Percentiles rank a stretch among this genome's conserved stretches.
Conservation (phyloP, 2,888 invertebrate species). For the Exephanes ischioxanthus region DNA sequence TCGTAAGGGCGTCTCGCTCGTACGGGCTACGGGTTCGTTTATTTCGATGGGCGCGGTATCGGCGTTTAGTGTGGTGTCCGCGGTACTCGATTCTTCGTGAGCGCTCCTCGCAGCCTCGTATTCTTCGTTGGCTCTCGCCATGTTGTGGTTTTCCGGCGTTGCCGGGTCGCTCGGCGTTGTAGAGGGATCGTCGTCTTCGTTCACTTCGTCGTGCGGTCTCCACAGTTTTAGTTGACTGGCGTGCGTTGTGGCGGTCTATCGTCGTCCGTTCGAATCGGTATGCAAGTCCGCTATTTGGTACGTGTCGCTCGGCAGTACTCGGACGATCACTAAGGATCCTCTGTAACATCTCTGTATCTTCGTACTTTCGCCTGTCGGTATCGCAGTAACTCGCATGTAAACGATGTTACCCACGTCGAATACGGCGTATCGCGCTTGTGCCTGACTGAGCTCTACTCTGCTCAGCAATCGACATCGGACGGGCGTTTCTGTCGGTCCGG, state of each 20-base stretch:
- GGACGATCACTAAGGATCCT: not conserved
- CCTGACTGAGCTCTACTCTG: no score
- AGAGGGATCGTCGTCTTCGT: not conserved
- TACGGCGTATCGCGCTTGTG: not conserved
- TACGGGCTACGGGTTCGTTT: not conserved
- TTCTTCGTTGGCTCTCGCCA: not conserved
- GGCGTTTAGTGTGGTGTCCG: not conserved
- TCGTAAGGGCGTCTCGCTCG: not conserved
- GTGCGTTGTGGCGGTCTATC: constrained; percentile 26
- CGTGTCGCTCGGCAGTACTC: not conserved
- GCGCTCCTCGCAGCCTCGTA: not conserved
- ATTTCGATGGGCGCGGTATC: not conserved
- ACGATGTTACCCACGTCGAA: constrained; percentile 14
- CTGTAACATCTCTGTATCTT: constrained; percentile 12
- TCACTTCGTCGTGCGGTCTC: not conserved
- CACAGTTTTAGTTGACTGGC: constrained; percentile 2
- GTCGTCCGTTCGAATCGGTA: not conserved
- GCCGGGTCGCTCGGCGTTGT: not conserved
- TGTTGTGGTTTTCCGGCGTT: not conserved
- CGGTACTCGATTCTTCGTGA: not conserved
- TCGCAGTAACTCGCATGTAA: not conserved
- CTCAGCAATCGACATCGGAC: no score
- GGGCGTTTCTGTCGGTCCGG: no score
- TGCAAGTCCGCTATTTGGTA: constrained; percentile 5
- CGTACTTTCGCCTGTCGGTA: constrained; percentile 10